Evolutionary conservation across 2,888 invertebrate genomes (phyloP).

Genomic region (Parnassius glacialis): DNA sequence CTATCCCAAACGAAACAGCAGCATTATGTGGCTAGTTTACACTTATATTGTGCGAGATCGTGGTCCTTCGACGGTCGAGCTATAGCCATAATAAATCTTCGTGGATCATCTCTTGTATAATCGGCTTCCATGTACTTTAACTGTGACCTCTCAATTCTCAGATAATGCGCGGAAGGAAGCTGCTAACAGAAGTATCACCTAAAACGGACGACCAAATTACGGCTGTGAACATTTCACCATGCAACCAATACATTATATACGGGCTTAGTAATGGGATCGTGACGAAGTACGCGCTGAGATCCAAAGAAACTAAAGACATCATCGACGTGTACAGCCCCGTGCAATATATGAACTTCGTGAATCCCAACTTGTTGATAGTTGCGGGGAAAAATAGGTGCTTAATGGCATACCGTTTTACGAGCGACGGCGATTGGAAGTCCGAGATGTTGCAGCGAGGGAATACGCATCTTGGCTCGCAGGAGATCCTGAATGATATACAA

Average conservation of each 20-base stretch:
- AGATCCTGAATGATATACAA: slow-evolving; percentile 67
- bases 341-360: slow-evolving; percentile 64
- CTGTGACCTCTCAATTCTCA: slow-evolving; percentile 33
- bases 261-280: slow-evolving; percentile 68
- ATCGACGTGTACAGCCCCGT: slow-evolving; percentile 67
- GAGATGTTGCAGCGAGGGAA: slow-evolving; percentile 68
- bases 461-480: slow-evolving; percentile 67
- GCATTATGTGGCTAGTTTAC: too few relatives aligned
- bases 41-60: too few relatives aligned
- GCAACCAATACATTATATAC: slow-evolving; percentile 76
- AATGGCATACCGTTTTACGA: slow-evolving; percentile 59
- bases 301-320: slow-evolving; percentile 55
- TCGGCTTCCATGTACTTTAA: too few relatives aligned
- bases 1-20: too few relatives aligned
- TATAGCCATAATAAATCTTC: too few relatives aligned
- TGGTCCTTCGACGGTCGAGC: too few relatives aligned
- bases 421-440: slow-evolving; percentile 54
- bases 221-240: slow-evolving; percentile 68
- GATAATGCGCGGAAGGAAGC: slow-evolving; percentile 70
- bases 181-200: slow-evolving; percentile 65
- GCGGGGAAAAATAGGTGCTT: slow-evolving; percentile 64
- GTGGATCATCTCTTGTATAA: too few relatives aligned
- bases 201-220: slow-evolving; percentile 68
- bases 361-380: slow-evolving; percentile 56
- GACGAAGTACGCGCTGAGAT: slow-evolving; percentile 61